A percentile compares a stretch with the other conserved stretches of the same genome.
phyloP scores from a whole-genome alignment of 2,113 vertebrate genomes.

The Macrotis lagotis region DNA sequence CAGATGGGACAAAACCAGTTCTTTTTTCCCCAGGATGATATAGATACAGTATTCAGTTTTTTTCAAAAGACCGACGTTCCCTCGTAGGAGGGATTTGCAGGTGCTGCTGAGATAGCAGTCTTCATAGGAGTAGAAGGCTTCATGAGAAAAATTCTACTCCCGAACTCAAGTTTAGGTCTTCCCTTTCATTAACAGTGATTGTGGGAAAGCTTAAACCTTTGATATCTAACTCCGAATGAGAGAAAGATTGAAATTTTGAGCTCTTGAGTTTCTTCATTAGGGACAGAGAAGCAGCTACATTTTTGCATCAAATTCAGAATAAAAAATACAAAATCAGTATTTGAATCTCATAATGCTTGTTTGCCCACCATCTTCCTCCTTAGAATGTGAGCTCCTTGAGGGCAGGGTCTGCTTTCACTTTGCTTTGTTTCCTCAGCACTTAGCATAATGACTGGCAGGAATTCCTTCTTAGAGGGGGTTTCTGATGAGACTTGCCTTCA shows the following conservation, averaged over 20 bases:
- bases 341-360: background rate
- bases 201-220: background rate
- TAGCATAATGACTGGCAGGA: background rate
- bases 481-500: background rate
- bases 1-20: background rate
- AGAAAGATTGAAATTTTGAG: background rate
- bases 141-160: background rate
- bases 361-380: background rate
- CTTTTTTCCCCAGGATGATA: background rate
- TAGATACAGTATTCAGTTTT: background rate
- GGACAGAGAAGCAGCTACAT: background rate
- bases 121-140: background rate
- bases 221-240: background rate
- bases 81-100: background rate
- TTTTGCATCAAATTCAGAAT: background rate
- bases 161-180: background rate
- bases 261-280: background rate
- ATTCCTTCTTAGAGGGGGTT: background rate
- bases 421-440: background rate
- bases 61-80: background rate
- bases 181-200: background rate
- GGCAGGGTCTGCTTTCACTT: background rate
- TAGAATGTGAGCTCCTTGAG: background rate
- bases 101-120: background rate
- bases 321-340: background rate